Evolutionary conservation across 2,888 invertebrate genomes (phyloP).

Genomic region (Icerya purchasi): DNA sequence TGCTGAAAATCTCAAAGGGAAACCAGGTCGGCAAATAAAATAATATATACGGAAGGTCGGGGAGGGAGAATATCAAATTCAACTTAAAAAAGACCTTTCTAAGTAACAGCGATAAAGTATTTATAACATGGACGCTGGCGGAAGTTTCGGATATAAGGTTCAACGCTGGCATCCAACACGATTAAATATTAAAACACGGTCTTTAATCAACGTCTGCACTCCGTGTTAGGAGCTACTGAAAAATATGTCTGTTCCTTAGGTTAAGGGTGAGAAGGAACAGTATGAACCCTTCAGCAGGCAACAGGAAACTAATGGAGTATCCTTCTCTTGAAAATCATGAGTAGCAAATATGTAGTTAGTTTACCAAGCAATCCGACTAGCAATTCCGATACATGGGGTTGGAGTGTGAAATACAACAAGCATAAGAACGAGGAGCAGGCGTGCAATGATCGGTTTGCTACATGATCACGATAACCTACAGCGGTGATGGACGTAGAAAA

Average conservation of each 20-base stretch:
- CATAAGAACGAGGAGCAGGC: background rate
- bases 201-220: background rate
- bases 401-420: background rate
- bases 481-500: background rate
- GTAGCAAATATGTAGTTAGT: too few relatives aligned
- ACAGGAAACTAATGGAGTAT: too few relatives aligned
- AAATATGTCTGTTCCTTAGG: background rate
- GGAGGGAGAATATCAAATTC: background rate
- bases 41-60: background rate
- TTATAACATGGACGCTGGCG: background rate
- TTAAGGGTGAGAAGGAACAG: background rate
- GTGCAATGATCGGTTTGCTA: background rate
- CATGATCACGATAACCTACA: background rate
- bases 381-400: too few relatives aligned
- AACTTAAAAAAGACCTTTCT: background rate
- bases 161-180: too few relatives aligned
- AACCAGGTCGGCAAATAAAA: background rate
- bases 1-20: background rate
- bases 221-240: background rate
- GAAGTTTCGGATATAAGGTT: background rate
- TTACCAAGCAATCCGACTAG: too few relatives aligned
- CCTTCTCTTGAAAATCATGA: background rate
- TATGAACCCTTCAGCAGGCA: background rate
- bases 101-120: background rate
- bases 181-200: background rate